These are phyloP conservation scores for Zaprionus africanus DNA, from an alignment of 1,140 invertebrate species.

Conservation along the genomic window DNA sequence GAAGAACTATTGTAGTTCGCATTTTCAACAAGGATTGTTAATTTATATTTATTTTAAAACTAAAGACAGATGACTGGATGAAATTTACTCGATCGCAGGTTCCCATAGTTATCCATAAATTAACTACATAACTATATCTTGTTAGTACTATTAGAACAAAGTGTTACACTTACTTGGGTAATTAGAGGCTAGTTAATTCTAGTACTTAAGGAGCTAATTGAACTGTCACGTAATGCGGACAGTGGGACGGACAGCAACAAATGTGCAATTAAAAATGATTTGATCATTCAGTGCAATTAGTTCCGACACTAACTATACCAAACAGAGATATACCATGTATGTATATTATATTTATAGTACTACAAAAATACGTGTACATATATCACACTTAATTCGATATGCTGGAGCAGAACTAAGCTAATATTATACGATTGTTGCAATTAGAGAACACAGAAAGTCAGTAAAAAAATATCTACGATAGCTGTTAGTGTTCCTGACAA, in stretches of 20 bases:
- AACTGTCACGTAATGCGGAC: slow-evolving; percentile 6
- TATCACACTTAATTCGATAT: slow-evolving; percentile 25
- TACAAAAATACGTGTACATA: not conserved
- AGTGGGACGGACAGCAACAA: slow-evolving; percentile 16
- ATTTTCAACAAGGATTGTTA: no score
- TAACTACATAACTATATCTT: not conserved
- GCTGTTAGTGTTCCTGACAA: not conserved
- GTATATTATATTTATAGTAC: not conserved
- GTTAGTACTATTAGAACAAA: not conserved
- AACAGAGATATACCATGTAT: not conserved
- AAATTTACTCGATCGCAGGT: not conserved
- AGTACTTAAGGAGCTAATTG: slow-evolving; percentile 25
- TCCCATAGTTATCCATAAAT: slow-evolving; percentile 11
- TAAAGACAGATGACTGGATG: no score
- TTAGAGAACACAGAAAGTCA: not conserved
- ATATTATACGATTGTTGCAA: not conserved
- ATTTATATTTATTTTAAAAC: no score
- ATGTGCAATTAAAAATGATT: slow-evolving; percentile 45
- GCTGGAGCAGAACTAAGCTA: not conserved
- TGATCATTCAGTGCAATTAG: slow-evolving; percentile 32
- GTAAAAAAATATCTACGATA: not conserved
- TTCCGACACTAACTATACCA: slow-evolving; percentile 13
- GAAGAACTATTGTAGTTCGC: no score
- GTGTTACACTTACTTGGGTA: slow-evolving; percentile 7
- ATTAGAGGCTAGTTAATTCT: slow-evolving; percentile 7